Evolutionary conservation across 2,888 invertebrate genomes (phyloP).

Genomic region (Scaptomyza caliginosa): DNA sequence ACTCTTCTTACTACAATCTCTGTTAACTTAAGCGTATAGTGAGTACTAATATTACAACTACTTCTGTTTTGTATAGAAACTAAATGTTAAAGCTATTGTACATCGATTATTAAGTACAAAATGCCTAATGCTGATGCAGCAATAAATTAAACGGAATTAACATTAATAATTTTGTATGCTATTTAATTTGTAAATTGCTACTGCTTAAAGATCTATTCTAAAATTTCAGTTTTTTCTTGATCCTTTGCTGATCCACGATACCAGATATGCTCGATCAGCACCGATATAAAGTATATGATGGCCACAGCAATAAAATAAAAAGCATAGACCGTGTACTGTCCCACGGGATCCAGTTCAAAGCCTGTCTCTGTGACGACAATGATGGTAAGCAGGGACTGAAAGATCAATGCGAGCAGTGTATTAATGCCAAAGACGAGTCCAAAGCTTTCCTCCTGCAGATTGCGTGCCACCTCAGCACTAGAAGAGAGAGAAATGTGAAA

Average conservation of each 20-base stretch:
- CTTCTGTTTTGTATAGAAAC: constrained; percentile 2
- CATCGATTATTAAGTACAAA: constrained; percentile 45
- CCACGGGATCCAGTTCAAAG: constrained; percentile 71
- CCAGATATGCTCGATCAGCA: constrained; percentile 71
- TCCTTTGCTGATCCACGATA: constrained; percentile 21
- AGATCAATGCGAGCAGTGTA: constrained; percentile 90
- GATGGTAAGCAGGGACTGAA: constrained; percentile 91
- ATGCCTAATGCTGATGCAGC: not conserved
- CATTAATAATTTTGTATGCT: too few species aligned
- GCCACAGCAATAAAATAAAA: constrained; percentile 82
- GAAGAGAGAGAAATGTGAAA: constrained; percentile 46
- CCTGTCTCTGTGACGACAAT: constrained; percentile 80
- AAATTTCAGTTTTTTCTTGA: constrained; percentile 34
- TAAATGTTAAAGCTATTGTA: not conserved
- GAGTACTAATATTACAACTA: not conserved
- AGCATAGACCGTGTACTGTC: constrained; percentile 81
- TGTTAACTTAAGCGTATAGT: too few species aligned
- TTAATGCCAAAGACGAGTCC: constrained; percentile 96
- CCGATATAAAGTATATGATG: constrained; percentile 75
- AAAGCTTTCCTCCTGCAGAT: constrained; percentile 92
- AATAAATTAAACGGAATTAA: too few species aligned
- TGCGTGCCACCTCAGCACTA: constrained; percentile 94
- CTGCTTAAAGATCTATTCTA: constrained; percentile 37
- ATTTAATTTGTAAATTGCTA: too few species aligned
- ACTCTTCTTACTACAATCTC: too few species aligned